These are phyloP conservation scores for Bombyx mandarina DNA, from an alignment of 1,140 invertebrate genomes.

Conservation along the genomic window DNA sequence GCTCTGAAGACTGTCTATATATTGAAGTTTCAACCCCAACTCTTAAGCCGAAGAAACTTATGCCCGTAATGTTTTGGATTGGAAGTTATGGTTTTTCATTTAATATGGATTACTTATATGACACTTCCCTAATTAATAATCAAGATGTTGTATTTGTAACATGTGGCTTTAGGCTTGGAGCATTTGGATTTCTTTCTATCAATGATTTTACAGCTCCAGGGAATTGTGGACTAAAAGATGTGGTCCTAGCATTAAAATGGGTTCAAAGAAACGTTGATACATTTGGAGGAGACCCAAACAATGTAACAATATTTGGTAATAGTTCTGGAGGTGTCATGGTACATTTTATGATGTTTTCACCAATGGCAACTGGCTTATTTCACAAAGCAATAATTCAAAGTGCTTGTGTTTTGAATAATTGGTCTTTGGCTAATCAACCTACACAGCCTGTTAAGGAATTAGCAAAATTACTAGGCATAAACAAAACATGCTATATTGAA, in stretches of 20 bases:
- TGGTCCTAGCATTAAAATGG: constrained; percentile 74
- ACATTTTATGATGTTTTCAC: constrained; percentile 67
- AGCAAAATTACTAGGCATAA: constrained; percentile 41
- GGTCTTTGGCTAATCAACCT: constrained; percentile 45
- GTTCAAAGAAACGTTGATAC: constrained; percentile 72
- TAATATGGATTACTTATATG: constrained; percentile 28
- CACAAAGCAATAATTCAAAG: constrained; percentile 65
- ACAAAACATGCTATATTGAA: constrained; percentile 32
- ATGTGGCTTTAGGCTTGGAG: constrained; percentile 47
- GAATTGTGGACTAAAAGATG: constrained; percentile 76
- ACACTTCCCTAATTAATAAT: constrained; percentile 35
- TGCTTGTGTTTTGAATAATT: constrained; percentile 50
- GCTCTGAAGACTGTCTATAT: constrained; percentile 55
- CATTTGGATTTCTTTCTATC: constrained; percentile 54
- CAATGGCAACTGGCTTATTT: constrained; percentile 72
- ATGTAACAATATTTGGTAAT: constrained; percentile 75
- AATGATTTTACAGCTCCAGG: constrained; percentile 64
- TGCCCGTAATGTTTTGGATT: constrained; percentile 62
- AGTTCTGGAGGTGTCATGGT: constrained; percentile 72
- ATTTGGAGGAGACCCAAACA: constrained; percentile 74
- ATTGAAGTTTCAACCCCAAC: constrained; percentile 41
- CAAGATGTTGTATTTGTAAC: constrained; percentile 48
- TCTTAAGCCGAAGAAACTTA: constrained; percentile 31
- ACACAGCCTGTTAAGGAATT: constrained; percentile 29
- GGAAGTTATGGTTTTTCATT: constrained; percentile 34